These are phyloP conservation scores for Stegodyphus mimosarum DNA, from an alignment of 1,140 invertebrate genomes.

Conservation along the genomic window DNA sequence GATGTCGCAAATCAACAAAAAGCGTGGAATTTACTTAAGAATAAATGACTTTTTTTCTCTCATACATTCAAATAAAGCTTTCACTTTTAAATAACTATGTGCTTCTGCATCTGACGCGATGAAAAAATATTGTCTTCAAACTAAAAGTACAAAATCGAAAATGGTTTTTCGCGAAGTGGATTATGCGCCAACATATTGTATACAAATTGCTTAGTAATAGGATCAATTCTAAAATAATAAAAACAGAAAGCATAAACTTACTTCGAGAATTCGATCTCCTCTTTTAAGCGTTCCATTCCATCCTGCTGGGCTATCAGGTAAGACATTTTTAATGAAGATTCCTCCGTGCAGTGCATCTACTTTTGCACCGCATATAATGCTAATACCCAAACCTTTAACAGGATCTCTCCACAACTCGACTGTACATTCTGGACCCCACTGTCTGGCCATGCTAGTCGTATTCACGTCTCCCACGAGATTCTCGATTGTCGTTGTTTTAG, in stretches of 20 bases:
- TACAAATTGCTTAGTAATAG: no score
- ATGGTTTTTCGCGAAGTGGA: no score
- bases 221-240: no score
- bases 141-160: no score
- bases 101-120: no score
- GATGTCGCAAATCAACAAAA: no score
- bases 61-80: no score
- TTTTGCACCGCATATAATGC: constrained; percentile 92
- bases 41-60: no score
- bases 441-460: constrained; percentile 65
- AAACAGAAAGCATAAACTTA: constrained; percentile 52
- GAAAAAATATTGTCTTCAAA: no score
- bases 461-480: constrained; percentile 11
- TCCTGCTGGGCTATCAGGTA: constrained; percentile 94
- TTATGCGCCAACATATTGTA: no score
- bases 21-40: no score
- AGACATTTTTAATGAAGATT: constrained; percentile 98
- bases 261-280: constrained; percentile 72
- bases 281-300: constrained; percentile 85
- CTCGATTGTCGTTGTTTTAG: constrained; percentile 39
- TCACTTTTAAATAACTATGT: no score
- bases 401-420: constrained; percentile 80
- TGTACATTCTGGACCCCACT: constrained; percentile 86
- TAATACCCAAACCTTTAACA: constrained; percentile 87
- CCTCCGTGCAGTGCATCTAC: constrained; percentile 82